Evolutionary conservation across 2,888 invertebrate genomes (phyloP).

Genomic region (Drosophila colorata): DNA sequence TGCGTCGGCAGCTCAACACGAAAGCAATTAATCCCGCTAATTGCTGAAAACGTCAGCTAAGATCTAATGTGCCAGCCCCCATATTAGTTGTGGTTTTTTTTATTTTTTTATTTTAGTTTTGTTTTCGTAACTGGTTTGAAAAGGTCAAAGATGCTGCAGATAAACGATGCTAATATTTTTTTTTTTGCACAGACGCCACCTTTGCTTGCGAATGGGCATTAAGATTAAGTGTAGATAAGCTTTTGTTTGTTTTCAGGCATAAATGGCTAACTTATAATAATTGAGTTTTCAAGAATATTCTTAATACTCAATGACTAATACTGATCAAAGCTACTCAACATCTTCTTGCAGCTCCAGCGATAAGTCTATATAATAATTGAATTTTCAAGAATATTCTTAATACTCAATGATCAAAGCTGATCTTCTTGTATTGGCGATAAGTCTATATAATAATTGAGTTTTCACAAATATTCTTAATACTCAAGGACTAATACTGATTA

Average conservation of each 20-base stretch:
- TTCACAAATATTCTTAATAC: neutral
- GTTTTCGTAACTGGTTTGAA: conserved; percentile 19
- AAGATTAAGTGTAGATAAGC: conserved; percentile 20
- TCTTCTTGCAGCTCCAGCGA: no score
- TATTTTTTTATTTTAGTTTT: no score
- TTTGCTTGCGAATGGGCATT: conserved; percentile 2
- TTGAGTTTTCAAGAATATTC: neutral
- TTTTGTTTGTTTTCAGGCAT: neutral
- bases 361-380: neutral
- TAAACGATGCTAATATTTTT: conserved; percentile 12
- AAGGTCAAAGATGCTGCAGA: conserved; percentile 43
- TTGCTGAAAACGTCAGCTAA: conserved; percentile 52
- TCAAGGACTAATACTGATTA: neutral
- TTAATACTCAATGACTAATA: neutral
- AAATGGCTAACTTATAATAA: neutral
- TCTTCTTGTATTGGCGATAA: no score
- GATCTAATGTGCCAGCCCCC: conserved; percentile 59
- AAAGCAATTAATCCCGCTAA: conserved; percentile 68
- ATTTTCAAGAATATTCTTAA: neutral
- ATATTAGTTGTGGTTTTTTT: conserved; percentile 33
- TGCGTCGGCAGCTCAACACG: conserved; percentile 44
- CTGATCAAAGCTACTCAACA: neutral
- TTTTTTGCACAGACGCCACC: conserved; percentile 5
- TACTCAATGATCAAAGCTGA: neutral
- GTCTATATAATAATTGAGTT: neutral